Base-by-base conservation (phyloP, 2,113 vertebrate genomes). In the Seriola aureovittata region DNA sequence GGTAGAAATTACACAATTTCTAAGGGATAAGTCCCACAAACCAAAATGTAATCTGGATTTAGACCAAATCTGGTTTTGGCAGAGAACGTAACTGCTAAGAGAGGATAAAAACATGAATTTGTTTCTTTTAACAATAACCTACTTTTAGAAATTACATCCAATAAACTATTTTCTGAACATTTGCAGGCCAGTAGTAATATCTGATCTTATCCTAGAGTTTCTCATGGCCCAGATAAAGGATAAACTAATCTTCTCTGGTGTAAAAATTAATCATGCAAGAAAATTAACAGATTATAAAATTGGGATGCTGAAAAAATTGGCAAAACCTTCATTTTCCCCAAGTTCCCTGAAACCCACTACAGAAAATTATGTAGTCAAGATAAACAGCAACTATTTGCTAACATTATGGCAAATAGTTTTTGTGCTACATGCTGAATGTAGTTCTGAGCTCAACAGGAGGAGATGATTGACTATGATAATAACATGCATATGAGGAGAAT, bases 61-160 rank as follows among this genome's bases (percentile, higher is more conserved):
- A 42, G 40, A 76, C 19, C 52, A 54, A 60, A 75, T 71, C 48
- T 75, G 40, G 23, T 14, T 34, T 10, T 70, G 11, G 36, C 6
- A 0, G 29, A 64, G 36, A 23, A 71, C 19, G 32, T 4, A 21
- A 73, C 12, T 46, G 8, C 34, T 36, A 36, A 36, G 34, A 36
- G 38, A 67, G 42, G 55, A 25, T 59, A 32, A 34, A 59, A 38
- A 42, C 3, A 6, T 13, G 4, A 32, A 8, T 62, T 17, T 29
- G 1, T 63, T 40, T 16, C 46, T 81, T 68, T 25, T 68, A 11
- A 58, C 2, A 62, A 48, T 57, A 58, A 62, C 34, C 5, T 52
- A 40, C 40, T 58, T 71, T 32, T 13, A 1, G 10, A 71, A 65
- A 60, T 34, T 40, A 23, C 21, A 40, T 32, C 67, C 8, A 42